Evolutionary conservation across 1,140 invertebrate genomes (phyloP).

Genomic region (Cyclargus thomasi): DNA sequence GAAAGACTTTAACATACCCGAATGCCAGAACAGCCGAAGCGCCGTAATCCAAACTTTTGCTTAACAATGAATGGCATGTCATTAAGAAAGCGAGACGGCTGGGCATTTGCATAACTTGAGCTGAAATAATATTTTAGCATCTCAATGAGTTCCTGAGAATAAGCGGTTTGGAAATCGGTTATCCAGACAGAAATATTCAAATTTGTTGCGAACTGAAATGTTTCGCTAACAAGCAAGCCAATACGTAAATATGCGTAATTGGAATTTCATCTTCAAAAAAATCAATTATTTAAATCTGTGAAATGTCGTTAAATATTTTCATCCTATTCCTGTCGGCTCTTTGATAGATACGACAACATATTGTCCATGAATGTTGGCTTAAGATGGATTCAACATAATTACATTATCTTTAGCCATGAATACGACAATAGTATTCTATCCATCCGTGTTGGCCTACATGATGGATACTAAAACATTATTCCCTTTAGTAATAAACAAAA

Average conservation of each 20-base stretch:
- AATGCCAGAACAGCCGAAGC: conserved; percentile 6
- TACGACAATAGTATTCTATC: too few species aligned
- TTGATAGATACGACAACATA: too few species aligned
- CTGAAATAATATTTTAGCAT: conserved; percentile 33
- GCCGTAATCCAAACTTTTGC: conserved; percentile 17
- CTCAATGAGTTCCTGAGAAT: conserved; percentile 28
- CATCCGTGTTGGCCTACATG: too few species aligned
- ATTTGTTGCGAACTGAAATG: conserved; percentile 11
- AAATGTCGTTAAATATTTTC: not conserved
- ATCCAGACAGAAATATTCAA: conserved; percentile 17
- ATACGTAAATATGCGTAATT: not conserved
- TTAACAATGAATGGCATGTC: conserved; percentile 33
- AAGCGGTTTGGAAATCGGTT: conserved; percentile 20
- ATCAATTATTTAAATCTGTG: not conserved
- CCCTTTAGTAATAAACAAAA: too few species aligned
- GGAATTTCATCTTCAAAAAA: not conserved
- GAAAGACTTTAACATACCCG: not conserved
- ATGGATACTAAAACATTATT: too few species aligned
- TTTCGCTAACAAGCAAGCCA: conserved; percentile 5
- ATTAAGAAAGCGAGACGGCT: conserved; percentile 29
- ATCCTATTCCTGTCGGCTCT: too few species aligned
- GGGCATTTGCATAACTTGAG: conserved; percentile 26
- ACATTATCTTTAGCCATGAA: too few species aligned
- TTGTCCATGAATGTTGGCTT: too few species aligned
- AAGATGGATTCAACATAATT: too few species aligned